phyloP scores from a whole-genome alignment of 2,113 vertebrate species.

The Thoracochromis brauschi region DNA sequence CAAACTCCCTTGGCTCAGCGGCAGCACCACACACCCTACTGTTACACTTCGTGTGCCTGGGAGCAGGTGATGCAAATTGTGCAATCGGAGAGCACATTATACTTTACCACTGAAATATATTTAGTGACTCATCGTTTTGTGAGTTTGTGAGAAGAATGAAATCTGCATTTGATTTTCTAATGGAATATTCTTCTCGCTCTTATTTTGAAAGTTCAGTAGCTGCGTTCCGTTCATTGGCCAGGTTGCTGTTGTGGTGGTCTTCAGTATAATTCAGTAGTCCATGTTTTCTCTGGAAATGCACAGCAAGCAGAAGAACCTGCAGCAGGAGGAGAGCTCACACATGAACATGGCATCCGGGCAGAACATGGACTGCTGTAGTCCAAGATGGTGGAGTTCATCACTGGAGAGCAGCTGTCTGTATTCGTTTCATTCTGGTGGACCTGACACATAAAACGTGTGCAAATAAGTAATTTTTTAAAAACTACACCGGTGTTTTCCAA shows the following conservation, averaged over 20 bases:
- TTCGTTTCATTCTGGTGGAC: rapidly evolving
- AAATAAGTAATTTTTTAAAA: neutral
- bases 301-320: neutral
- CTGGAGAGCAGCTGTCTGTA: neutral
- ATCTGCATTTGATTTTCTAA: neutral
- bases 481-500: neutral
- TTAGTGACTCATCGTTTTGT: neutral
- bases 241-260: neutral
- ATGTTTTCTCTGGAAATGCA: neutral
- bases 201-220: neutral
- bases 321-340: neutral
- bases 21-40: neutral
- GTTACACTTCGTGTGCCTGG: neutral
- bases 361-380: neutral
- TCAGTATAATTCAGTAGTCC: neutral
- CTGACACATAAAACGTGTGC: rapidly evolving
- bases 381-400: neutral
- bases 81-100: rapidly evolving
- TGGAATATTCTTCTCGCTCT: neutral
- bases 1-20: neutral
- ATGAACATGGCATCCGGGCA: neutral
- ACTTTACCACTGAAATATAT: neutral
- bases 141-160: neutral
- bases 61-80: neutral
- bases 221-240: neutral